These are phyloP conservation scores for Antheraea assamensis DNA, from an alignment of 2,888 invertebrate genomes.

Conservation along the genomic window DNA sequence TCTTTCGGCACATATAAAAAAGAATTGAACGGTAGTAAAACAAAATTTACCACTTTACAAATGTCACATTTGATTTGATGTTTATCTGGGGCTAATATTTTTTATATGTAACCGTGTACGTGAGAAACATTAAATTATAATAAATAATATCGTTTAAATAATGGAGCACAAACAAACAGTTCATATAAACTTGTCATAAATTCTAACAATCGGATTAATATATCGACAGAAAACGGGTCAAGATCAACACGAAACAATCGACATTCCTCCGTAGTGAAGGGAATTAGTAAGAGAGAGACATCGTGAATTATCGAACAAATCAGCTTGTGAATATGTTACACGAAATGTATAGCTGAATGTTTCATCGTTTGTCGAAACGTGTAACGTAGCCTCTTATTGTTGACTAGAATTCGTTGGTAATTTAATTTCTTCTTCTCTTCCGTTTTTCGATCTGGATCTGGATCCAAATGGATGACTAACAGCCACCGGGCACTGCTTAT, in stretches of 20 bases:
- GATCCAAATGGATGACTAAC: no score
- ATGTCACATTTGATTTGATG: background rate
- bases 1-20: no score
- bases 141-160: background rate
- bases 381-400: background rate
- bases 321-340: conserved; percentile 46
- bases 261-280: conserved; percentile 39
- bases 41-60: background rate
- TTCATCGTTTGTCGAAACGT: conserved; percentile 38
- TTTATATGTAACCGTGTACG: background rate
- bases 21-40: background rate
- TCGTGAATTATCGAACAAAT: conserved; percentile 58
- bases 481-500: no score
- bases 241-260: conserved; percentile 24
- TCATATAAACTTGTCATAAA: conserved; percentile 6
- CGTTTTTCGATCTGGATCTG: background rate
- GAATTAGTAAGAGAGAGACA: conserved; percentile 46
- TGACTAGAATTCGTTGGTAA: background rate
- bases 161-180: background rate
- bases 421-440: background rate
- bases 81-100: background rate
- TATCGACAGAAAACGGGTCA: conserved; percentile 20
- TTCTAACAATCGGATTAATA: conserved; percentile 12
- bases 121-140: background rate
- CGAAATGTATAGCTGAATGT: conserved; percentile 46